phyloP scores from a whole-genome alignment of 1,140 invertebrate genomes.

The Drosophila orosa region DNA sequence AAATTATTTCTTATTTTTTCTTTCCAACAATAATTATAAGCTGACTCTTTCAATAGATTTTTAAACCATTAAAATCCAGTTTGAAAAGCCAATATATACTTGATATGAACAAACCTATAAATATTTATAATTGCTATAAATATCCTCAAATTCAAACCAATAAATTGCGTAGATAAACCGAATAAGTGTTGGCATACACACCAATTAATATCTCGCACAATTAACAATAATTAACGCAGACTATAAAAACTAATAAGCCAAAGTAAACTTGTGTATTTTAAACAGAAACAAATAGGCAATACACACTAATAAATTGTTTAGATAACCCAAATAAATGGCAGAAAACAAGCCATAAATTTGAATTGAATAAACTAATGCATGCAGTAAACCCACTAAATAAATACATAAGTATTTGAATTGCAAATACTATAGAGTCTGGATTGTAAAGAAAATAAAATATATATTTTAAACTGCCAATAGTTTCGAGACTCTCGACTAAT shows the following conservation, averaged over 20 bases:
- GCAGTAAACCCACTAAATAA: slow-evolving; percentile 1
- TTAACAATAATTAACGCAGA: neutral
- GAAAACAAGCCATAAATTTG: slow-evolving; percentile 2
- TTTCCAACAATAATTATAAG: neutral
- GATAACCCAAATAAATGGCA: slow-evolving; percentile 4
- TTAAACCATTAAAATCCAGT: neutral
- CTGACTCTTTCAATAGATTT: neutral
- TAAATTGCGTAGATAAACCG: slow-evolving; percentile 1
- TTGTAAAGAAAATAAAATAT: slow-evolving; percentile 6
- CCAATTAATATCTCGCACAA: neutral
- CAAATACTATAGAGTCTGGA: neutral
- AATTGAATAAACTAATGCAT: neutral
- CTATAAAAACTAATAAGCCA: neutral
- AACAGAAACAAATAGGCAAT: neutral
- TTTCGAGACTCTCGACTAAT: slow-evolving; percentile 29
- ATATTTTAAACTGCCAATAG: slow-evolving; percentile 25
- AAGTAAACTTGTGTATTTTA: neutral
- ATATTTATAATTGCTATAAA: neutral
- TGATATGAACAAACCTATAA: neutral
- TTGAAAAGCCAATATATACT: neutral
- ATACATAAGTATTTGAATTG: slow-evolving; percentile 2
- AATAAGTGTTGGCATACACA: neutral
- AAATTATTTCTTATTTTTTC: neutral
- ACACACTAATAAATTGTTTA: slow-evolving; percentile 3
- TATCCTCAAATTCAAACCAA: neutral